Percentiles rank a stretch among this genome's conserved stretches.
These are phyloP conservation scores for Tenthredo livida DNA, from an alignment of 2,888 invertebrate genomes.

Conservation along the genomic window DNA sequence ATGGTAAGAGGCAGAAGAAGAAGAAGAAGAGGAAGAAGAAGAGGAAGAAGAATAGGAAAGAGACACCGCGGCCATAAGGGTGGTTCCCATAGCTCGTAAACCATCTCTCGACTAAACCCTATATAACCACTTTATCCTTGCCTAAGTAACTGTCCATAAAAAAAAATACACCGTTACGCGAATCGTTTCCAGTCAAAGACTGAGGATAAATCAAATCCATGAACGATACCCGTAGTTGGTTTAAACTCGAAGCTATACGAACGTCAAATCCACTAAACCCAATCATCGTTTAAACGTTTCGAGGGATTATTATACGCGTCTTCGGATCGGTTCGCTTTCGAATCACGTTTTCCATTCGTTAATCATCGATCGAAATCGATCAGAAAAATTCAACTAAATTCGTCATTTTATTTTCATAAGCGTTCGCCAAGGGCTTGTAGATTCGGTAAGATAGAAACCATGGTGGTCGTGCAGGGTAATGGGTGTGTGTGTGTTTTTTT, in stretches of 20 bases:
- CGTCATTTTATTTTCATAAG: not conserved
- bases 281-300: not conserved
- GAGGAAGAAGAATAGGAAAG: not conserved
- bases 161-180: conserved; percentile 5
- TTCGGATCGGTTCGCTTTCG: not conserved
- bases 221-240: not conserved
- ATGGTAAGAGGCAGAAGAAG: not conserved
- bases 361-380: not conserved
- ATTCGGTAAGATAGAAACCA: not conserved
- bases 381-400: not conserved
- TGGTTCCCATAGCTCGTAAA: conserved; percentile 37
- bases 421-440: not conserved
- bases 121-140: conserved; percentile 38
- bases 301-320: not conserved
- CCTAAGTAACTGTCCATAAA: conserved; percentile 35
- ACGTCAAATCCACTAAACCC: not conserved
- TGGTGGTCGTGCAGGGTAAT: not conserved
- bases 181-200: conserved; percentile 35
- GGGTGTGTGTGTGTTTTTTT: not conserved
- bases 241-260: not conserved
- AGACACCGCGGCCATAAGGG: conserved; percentile 14
- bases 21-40: not conserved
- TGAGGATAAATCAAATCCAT: conserved; percentile 22
- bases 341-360: not conserved
- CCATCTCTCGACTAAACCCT: conserved; percentile 20